These are phyloP conservation scores for Pheosia gnoma DNA, from an alignment of 2,888 invertebrate genomes.

Conservation along the genomic window DNA sequence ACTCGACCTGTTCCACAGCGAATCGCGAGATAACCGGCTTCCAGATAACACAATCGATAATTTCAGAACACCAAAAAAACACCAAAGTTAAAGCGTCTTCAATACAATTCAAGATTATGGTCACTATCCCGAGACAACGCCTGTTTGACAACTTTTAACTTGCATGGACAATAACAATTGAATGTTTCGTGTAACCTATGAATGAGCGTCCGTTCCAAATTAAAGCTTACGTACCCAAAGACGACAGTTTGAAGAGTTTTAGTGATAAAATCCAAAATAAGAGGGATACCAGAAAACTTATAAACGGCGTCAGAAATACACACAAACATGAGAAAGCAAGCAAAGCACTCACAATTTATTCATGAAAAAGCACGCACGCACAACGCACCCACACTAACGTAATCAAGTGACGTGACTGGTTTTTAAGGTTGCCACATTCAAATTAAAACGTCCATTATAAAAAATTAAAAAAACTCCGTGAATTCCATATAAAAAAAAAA, in stretches of 20 bases:
- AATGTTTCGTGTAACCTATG: conserved; percentile 40
- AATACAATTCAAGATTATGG: conserved; percentile 39
- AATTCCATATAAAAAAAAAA: not conserved
- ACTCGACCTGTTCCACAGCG: conserved; percentile 48
- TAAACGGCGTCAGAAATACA: conserved; percentile 79
- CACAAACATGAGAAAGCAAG: conserved; percentile 75
- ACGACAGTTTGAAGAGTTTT: conserved; percentile 78
- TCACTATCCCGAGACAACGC: conserved; percentile 68
- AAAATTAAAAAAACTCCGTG: not conserved
- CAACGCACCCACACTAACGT: conserved; percentile 68
- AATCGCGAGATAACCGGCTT: conserved; percentile 64
- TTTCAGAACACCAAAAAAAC: conserved; percentile 40
- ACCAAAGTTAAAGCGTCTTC: conserved; percentile 34
- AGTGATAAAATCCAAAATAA: conserved; percentile 81
- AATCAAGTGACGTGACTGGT: conserved; percentile 62
- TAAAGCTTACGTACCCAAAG: conserved; percentile 69
- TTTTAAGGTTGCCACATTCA: conserved; percentile 49
- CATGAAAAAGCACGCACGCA: conserved; percentile 64
- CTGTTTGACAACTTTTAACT: conserved; percentile 63
- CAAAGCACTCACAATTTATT: conserved; percentile 60
- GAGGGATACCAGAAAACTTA: conserved; percentile 71
- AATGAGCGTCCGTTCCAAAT: conserved; percentile 37
- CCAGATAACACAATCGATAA: conserved; percentile 62
- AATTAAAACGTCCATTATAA: conserved; percentile 5
- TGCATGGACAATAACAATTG: conserved; percentile 39